Conservation (phyloP, 2,888 invertebrate species). For the Hofmannophila pseudospretella region DNA sequence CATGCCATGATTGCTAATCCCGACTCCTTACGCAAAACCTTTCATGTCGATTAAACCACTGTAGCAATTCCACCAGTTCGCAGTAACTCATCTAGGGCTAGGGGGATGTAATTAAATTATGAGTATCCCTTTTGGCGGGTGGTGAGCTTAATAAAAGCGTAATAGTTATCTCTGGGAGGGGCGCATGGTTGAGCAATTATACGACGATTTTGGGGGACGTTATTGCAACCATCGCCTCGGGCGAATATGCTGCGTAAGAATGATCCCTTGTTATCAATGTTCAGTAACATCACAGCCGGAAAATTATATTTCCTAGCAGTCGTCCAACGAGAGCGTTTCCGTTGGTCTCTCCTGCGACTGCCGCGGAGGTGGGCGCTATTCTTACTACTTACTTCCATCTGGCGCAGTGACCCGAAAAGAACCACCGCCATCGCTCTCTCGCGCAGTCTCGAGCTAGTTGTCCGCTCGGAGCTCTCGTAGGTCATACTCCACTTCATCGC, state of each 20-base stretch:
- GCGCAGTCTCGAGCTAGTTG: too few species aligned
- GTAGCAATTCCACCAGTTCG: conserved; percentile 29
- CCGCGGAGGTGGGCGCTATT: too few species aligned
- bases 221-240: conserved; percentile 1
- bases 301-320: too few species aligned
- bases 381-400: too few species aligned
- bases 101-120: conserved; percentile 69
- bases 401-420: too few species aligned
- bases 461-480: too few species aligned
- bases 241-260: conserved; percentile 1
- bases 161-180: conserved; percentile 65
- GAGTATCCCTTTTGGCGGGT: conserved; percentile 63
- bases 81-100: conserved; percentile 52
- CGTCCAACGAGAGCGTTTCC: too few species aligned
- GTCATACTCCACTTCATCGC: too few species aligned
- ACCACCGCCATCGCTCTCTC: too few species aligned
- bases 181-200: conserved; percentile 53
- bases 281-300: too few species aligned
- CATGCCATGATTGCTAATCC: neutral
- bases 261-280: too few species aligned
- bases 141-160: conserved; percentile 70
- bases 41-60: conserved; percentile 14
- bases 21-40: neutral
- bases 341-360: too few species aligned
- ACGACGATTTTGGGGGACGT: conserved; percentile 26